phyloP scores from a whole-genome alignment of 1,140 invertebrate genomes.

The Trinorchestia longiramus region DNA sequence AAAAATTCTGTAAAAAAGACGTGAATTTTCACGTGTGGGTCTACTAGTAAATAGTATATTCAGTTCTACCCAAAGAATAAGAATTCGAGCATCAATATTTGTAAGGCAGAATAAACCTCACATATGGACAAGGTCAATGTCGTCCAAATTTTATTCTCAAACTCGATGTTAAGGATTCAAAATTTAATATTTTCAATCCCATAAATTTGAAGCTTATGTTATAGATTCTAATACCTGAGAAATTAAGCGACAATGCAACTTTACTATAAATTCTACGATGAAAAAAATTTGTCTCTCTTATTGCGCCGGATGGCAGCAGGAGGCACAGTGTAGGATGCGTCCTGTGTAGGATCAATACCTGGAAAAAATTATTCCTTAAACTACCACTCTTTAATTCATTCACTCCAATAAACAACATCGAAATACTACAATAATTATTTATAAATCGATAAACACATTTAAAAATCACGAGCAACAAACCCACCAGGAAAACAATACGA shows the following conservation, averaged over 20 bases:
- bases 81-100: no score
- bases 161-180: not conserved
- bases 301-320: not conserved
- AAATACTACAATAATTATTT: no score
- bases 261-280: not conserved
- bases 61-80: no score
- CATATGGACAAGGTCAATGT: not conserved
- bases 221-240: not conserved
- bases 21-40: no score
- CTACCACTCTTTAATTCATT: not conserved
- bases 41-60: no score
- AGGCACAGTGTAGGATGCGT: not conserved
- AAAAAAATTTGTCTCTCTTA: not conserved
- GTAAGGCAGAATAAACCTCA: no score
- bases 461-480: not conserved
- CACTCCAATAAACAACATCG: not conserved
- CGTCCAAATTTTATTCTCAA: not conserved
- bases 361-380: not conserved
- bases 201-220: not conserved
- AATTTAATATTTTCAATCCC: not conserved
- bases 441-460: not conserved
- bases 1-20: no score
- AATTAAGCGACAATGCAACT: not conserved
- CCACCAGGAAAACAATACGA: not conserved
- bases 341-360: not conserved